Percentiles rank a stretch among this genome's conserved stretches.
These are phyloP conservation scores for Cossypha heuglini DNA, from an alignment of 2,797 vertebrate genomes.

Conservation along the genomic window DNA sequence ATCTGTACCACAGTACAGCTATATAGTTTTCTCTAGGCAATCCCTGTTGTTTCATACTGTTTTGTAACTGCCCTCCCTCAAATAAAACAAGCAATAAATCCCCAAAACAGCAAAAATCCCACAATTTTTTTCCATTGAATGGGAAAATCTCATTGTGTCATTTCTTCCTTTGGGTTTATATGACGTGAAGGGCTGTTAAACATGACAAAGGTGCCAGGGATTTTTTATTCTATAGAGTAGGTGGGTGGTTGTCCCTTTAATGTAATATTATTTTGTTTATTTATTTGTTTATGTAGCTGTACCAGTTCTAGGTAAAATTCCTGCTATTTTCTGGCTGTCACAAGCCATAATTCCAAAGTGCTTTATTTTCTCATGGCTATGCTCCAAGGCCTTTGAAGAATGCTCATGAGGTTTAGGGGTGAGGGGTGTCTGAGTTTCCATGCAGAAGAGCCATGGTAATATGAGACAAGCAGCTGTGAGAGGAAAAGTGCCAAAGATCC, in stretches of 20 bases:
- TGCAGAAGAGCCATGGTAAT: slow-evolving; percentile 38
- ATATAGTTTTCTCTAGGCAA: background rate
- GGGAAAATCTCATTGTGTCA: background rate
- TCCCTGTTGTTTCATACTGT: background rate
- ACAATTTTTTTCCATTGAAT: background rate
- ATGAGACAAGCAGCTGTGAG: slow-evolving; percentile 56
- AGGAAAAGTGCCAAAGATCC: slow-evolving; percentile 46
- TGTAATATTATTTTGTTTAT: background rate
- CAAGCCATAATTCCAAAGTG: background rate
- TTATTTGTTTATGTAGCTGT: background rate
- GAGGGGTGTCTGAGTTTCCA: slow-evolving; percentile 44
- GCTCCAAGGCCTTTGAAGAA: slow-evolving; percentile 53
- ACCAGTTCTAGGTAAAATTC: slow-evolving; percentile 1
- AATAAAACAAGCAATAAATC: background rate
- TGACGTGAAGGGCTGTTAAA: background rate
- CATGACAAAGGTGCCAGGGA: background rate
- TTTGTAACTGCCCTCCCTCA: background rate
- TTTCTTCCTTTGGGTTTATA: background rate
- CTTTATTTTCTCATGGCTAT: slow-evolving; percentile 32
- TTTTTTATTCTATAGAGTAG: background rate
- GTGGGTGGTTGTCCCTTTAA: background rate
- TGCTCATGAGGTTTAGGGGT: slow-evolving; percentile 24
- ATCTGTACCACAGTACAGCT: background rate
- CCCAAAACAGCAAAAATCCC: background rate
- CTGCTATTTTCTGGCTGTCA: background rate